Conservation (phyloP, 2,888 invertebrate species). For the Parnassius glacialis region DNA sequence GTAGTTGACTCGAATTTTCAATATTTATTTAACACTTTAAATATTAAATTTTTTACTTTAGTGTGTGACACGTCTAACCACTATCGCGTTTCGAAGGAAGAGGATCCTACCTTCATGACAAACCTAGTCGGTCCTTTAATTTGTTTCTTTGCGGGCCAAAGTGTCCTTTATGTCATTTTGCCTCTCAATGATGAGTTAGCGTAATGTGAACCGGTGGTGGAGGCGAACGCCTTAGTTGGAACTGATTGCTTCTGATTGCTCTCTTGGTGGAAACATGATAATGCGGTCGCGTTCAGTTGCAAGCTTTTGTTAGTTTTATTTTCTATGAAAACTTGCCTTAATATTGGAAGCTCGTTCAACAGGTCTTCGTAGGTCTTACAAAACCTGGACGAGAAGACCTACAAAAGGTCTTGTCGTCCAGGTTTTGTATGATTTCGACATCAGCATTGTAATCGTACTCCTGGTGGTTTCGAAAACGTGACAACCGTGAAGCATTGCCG, state of each 20-base stretch:
- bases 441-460: constrained; percentile 15
- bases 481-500: neutral
- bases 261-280: neutral
- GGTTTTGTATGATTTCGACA: constrained; percentile 15
- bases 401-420: constrained; percentile 12
- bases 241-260: neutral
- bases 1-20: too few relatives aligned
- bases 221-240: neutral
- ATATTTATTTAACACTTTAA: constrained; percentile 14
- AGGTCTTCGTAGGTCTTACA: constrained; percentile 14
- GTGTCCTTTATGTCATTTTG: neutral
- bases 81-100: constrained; percentile 10
- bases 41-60: too few relatives aligned
- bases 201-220: neutral
- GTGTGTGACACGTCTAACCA: constrained; percentile 2
- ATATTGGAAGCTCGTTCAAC: constrained; percentile 19
- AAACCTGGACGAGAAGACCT: constrained; percentile 18
- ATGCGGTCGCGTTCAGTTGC: neutral
- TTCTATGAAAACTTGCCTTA: constrained; percentile 12
- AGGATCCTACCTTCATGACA: neutral
- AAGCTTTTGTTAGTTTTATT: neutral
- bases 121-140: neutral
- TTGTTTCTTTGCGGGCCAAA: constrained; percentile 2
- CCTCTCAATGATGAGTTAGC: neutral
- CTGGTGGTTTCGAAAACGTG: constrained; percentile 11